Evolutionary conservation across 2,888 invertebrate genomes (phyloP), one percentile per base, ranked within the genome.

Genomic region (Nomada ferruginata): DNA sequence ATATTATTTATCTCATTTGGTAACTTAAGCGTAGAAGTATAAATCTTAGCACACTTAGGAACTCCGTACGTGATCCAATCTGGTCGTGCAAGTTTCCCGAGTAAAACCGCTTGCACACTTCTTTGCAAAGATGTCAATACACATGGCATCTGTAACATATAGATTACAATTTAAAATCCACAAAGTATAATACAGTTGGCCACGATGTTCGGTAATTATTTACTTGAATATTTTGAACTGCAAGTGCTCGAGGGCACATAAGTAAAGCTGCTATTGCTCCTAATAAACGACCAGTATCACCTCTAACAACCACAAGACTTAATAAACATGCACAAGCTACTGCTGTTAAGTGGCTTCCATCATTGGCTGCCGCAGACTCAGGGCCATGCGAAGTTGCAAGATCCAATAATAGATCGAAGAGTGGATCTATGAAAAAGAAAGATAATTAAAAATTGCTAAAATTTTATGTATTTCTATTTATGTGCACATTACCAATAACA

Each of bases 321-420:
- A 99, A 95, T 11, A 99, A 95, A 88, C 98, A 98, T 1, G 99
- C 97, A 92, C 98, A 98, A 69, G 98, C 98, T 79, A 98, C 95
- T 5, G 98, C 96, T 26, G 98, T 97, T 89, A 99, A 95, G 87
- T 95, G 96, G 83, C 95, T 96, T 20, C 97, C 96, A 89, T 95
- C 95, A 88, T 95, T 94, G 2, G 95, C 95, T 87, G 94, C 95
- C 72, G 94, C 94, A 87, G 95, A 94, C 91, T 95, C 95, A 72
- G 95, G 95, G 18, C 95, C 95, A 85, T 95, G 95, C 83, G 96
- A 96, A 63, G 97, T 97, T 2, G 98, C 96, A 85, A 98, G 95
- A 89, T 98, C 97, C 88, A 98, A 95, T 66, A 99, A 94, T 89
- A 98, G 95, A 85, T 97, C 96, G 93, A 98, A 98, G 66, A 99